Base-by-base conservation (phyloP, 2,797 vertebrate species). In the Champsocephalus gunnari region DNA sequence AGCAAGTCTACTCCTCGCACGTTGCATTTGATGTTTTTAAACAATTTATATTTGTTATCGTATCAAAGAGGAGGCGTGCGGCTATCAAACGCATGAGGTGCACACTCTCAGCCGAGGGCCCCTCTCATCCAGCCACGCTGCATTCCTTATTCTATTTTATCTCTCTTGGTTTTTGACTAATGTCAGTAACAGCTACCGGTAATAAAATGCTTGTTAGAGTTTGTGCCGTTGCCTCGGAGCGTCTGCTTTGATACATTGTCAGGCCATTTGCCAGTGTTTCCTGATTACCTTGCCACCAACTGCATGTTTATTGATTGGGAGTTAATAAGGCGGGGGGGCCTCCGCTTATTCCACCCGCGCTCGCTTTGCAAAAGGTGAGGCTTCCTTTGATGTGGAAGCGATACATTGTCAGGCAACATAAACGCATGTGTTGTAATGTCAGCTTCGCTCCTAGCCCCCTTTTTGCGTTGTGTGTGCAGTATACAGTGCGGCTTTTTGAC, bases 21-120 rank as follows among this genome's bases (percentile, higher is more conserved):
- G 87, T 94, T 91, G 92, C 92, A 96, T 96, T 96, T 96, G 95
- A 96, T 98, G 95, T 97, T 97, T 98, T 97, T 95, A 96, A 97
- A 98, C 96, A 97, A 97, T 98, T 98, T 97, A 96, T 98, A 96
- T 99, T 98, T 99, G 96, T 97, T 97, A 97, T 97, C 97, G 97
- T 97, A 97, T 99, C 96, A 99, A 98, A 99, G 97, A 83, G 95
- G 95, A 97, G 96, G 93, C 95, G 93, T 95, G 95, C 91, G 89
- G 96, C 96, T 98, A 97, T 94, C 97, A 96, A 97, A 97, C 96
- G 92, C 90, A 92, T 92, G 94, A 94, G 95, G 93, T 94, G 95
- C 96, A 93, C 96, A 91, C 96, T 95, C 91, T 94, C 93, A 80
- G 96, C 97, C 96, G 92, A 95, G 94, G 96, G 96, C 95, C 94